Base-by-base conservation (phyloP, 2,888 invertebrate genomes). In the Brenthis hecate region DNA sequence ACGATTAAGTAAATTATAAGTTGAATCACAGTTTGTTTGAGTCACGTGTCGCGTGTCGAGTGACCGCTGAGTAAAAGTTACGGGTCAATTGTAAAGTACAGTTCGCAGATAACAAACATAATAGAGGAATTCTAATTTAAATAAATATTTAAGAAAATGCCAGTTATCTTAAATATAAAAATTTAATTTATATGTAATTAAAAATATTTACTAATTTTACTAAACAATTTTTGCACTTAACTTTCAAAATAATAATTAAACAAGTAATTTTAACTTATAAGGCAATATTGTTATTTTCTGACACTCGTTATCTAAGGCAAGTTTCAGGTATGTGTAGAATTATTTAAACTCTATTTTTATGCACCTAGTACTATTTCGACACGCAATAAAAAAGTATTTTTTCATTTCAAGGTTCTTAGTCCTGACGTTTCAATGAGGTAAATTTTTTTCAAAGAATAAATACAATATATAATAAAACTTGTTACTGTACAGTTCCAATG, bases 391-490 rank as follows among this genome's bases (percentile, higher is more conserved):
- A 19, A 55, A 53, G 47, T 50, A 43, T 56, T 62, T 70, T 68
- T 66, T 66, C 60, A 60, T 58, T 69, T 68, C 74, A 74, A 74
- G 74, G 74, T 68, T 68, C 65, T 70, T 68, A 54, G 57, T 66
- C 67, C 36, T 54, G 60, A 50, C 47, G 23, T 36, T 36, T 51
- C 13, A 51, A 6, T 32, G n/a, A 61, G 53, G 32, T 61, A 50
- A 11, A 11, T 2, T 53, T 13, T 51, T 13, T 51, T 62, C 51
- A 4, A 36, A 11, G 11, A 43, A 43, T 8, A 43, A 8, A 11
- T 8, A 43, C 36, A 43, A 43, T 43, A 43, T 43, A 43, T 11
- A 43, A 43, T 43, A 43, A 43, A 43, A 43, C 36, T 0, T 43
- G 36, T 43, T 43, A 43, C 11, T 43, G 11, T 43, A 43, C 36